Conservation (phyloP, 2,113 vertebrate species). For the Aptenodytes forsteri region DNA sequence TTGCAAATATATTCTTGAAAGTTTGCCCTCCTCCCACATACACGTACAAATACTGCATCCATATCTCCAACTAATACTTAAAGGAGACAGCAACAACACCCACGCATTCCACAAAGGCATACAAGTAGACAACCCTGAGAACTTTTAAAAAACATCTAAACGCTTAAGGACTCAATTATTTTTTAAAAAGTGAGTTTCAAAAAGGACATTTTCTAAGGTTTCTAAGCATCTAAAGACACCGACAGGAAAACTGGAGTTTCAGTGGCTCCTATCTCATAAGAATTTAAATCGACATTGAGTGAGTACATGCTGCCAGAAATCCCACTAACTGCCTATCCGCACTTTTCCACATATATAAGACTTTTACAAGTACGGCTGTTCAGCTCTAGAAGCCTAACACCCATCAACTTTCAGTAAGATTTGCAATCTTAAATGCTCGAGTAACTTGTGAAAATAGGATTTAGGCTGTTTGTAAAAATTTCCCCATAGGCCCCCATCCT, state of each 20-base stretch:
- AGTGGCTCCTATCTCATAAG: neutral
- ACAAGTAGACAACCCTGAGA: fast-evolving
- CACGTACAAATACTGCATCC: neutral
- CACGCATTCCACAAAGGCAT: fast-evolving
- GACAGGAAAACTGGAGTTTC: neutral
- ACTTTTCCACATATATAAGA: neutral
- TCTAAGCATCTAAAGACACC: neutral
- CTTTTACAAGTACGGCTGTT: neutral
- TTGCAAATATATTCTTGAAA: neutral
- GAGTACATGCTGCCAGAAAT: neutral
- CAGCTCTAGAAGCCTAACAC: neutral
- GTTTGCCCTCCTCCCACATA: neutral
- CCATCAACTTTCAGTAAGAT: constrained; percentile 11
- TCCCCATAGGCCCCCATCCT: neutral
- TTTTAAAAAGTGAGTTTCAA: neutral
- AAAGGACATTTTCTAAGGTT: neutral
- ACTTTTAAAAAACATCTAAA: neutral
- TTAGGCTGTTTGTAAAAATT: neutral
- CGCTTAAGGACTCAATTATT: neutral
- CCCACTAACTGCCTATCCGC: neutral
- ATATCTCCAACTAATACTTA: neutral
- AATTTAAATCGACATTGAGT: neutral
- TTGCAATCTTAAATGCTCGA: neutral
- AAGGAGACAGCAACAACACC: neutral
- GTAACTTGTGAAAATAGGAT: neutral